phyloP scores from a whole-genome alignment of 2,888 invertebrate genomes.

The Leptinotarsa rubiginosa region DNA sequence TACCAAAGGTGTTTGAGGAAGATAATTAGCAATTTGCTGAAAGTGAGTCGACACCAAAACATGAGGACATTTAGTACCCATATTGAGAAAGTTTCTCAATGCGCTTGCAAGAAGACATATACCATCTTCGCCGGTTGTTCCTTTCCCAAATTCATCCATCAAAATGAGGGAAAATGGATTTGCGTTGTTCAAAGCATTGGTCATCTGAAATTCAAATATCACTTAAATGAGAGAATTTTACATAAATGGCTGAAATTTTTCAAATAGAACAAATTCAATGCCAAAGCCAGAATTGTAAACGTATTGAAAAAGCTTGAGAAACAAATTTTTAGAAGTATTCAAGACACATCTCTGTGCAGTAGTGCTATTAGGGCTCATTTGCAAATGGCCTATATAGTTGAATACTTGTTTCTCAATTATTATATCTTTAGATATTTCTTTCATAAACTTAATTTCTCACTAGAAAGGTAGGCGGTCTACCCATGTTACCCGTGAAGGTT shows the following conservation, averaged over 20 bases:
- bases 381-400: too few relatives aligned
- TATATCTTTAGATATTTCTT: too few relatives aligned
- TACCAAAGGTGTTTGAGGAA: constrained; percentile 68
- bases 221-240: neutral
- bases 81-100: constrained; percentile 75
- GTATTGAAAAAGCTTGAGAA: too few relatives aligned
- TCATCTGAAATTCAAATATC: constrained; percentile 70
- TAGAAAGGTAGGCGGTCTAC: too few relatives aligned
- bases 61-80: constrained; percentile 75
- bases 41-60: constrained; percentile 84
- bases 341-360: too few relatives aligned
- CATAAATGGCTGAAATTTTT: too few relatives aligned
- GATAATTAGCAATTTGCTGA: constrained; percentile 72
- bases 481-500: neutral
- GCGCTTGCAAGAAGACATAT: constrained; percentile 78
- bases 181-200: constrained; percentile 76
- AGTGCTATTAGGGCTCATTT: too few relatives aligned
- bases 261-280: too few relatives aligned
- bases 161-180: constrained; percentile 78
- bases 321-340: too few relatives aligned
- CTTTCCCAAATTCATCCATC: constrained; percentile 91
- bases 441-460: too few relatives aligned
- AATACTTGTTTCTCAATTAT: too few relatives aligned
- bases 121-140: constrained; percentile 83
- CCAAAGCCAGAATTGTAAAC: too few relatives aligned